Base-by-base conservation (phyloP, 1,140 invertebrate genomes). In the Bradysia coprophila region DNA sequence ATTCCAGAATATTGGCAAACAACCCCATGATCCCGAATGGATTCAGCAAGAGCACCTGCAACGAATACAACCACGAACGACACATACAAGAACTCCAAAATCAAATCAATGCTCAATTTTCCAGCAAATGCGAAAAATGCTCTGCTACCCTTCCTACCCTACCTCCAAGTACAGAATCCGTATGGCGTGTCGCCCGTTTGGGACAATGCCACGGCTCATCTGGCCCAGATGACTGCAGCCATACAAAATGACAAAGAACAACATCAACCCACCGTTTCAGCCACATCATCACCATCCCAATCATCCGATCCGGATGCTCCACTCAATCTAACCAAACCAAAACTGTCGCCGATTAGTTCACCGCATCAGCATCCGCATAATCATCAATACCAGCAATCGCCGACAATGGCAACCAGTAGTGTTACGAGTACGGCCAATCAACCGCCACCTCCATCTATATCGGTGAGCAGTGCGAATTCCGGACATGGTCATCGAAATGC, bases 271-370 rank as follows among this genome's bases (percentile, higher is more conserved):
- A 6, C 59, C 9, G 57, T 57, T 5, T 54, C 57, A 34, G n/a
- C n/a, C n/a, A n/a, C n/a, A n/a, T n/a, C n/a, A n/a, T 61, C 64
- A 11, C 36, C 36, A 18, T 36, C 36, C 18, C n/a, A 4, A 4
- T 19, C n/a, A n/a, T 10, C n/a, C 18, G 77, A 82, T 50, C 69
- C 79, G 4, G 87, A 92, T 51, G 76, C 81, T 0, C 88, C 88
- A 1, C 64, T 93, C 1, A 92, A 92, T 62, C 73, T 93, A 5
- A 82, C 76, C 46, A 92, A 92, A 63, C 87, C 87, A 21, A 83
- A 89, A 53, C 70, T 67, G 16, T 65, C 63, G 0, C 57, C 57
- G 5, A 56, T 54, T 42, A 53, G 49, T 16, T 56, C 54, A 1
- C n/a, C n/a, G n/a, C n/a, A n/a, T n/a, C n/a, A n/a, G n/a, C n/a